Conservation (phyloP, 1,140 invertebrate species). For the Sinonovacula constricta region DNA sequence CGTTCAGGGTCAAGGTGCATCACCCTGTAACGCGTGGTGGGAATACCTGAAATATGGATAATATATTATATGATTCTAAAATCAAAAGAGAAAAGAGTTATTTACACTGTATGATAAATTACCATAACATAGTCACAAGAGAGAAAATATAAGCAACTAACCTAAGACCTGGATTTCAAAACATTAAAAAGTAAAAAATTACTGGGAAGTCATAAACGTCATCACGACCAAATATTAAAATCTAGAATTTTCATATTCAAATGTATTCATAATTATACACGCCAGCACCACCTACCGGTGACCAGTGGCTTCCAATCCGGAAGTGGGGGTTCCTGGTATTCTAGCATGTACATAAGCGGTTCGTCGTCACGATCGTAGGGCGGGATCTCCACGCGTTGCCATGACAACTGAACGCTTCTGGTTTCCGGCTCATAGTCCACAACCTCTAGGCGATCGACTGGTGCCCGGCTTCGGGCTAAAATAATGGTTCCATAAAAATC, state of each 20-base stretch:
- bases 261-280: too few relatives aligned
- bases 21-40: conserved; percentile 67
- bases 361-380: conserved; percentile 67
- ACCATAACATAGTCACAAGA: too few relatives aligned
- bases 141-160: too few relatives aligned
- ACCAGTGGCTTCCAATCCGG: conserved; percentile 70
- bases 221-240: too few relatives aligned
- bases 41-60: conserved; percentile 50
- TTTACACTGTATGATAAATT: too few relatives aligned
- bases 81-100: too few relatives aligned
- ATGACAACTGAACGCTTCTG: conserved; percentile 64
- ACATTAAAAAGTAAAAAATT: too few relatives aligned
- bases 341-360: conserved; percentile 73
- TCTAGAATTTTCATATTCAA: too few relatives aligned
- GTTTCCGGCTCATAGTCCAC: conserved; percentile 68
- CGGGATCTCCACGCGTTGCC: conserved; percentile 69
- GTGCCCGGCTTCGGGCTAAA: conserved; percentile 62
- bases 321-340: conserved; percentile 63
- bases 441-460: conserved; percentile 66
- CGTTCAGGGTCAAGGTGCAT: conserved; percentile 74
- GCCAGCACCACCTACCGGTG: conserved; percentile 54
- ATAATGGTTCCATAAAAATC: conserved; percentile 5
- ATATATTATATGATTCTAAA: too few relatives aligned
- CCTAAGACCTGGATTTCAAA: too few relatives aligned
- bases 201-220: too few relatives aligned